These are phyloP conservation scores for Cardiocondyla obscurior DNA, from an alignment of 1,140 invertebrate species.

Conservation along the genomic window DNA sequence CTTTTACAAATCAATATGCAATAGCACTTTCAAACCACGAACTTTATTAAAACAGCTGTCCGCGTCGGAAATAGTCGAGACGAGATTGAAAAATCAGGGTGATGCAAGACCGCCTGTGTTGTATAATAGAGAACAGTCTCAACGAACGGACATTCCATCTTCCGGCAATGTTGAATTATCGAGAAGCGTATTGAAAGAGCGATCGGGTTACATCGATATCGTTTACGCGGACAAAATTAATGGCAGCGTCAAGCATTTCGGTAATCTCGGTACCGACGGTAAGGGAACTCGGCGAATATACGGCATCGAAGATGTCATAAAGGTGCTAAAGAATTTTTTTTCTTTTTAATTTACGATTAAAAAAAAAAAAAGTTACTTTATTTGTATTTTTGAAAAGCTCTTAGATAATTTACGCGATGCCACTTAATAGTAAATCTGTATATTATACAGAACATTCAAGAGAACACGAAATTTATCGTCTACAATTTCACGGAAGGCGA, in stretches of 20 bases:
- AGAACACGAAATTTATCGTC: conserved; percentile 73
- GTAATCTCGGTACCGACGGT: conserved; percentile 71
- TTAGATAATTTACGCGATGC: not conserved
- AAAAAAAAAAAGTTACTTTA: too few species aligned
- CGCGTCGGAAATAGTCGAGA: conserved; percentile 55
- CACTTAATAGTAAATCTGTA: not conserved
- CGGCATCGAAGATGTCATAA: conserved; percentile 73
- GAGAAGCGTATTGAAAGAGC: conserved; percentile 33
- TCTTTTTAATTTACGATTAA: conserved; percentile 34
- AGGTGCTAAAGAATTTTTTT: conserved; percentile 66
- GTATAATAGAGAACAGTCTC: conserved; percentile 18
- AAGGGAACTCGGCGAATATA: conserved; percentile 69
- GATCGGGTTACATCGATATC: conserved; percentile 78
- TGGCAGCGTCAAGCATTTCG: conserved; percentile 67
- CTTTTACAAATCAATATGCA: not conserved
- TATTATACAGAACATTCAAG: conserved; percentile 75
- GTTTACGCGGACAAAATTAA: conserved; percentile 74
- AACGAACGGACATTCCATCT: not conserved
- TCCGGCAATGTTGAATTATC: not conserved
- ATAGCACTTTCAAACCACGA: not conserved
- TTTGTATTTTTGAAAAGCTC: not conserved
- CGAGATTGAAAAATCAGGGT: conserved; percentile 12
- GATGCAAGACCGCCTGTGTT: conserved; percentile 24
- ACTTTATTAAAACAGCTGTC: conserved; percentile 34
- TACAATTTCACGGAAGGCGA: conserved; percentile 81